Evolutionary conservation across 2,113 vertebrate genomes (phyloP).

Genomic region (Odontophorus gujanensis): DNA sequence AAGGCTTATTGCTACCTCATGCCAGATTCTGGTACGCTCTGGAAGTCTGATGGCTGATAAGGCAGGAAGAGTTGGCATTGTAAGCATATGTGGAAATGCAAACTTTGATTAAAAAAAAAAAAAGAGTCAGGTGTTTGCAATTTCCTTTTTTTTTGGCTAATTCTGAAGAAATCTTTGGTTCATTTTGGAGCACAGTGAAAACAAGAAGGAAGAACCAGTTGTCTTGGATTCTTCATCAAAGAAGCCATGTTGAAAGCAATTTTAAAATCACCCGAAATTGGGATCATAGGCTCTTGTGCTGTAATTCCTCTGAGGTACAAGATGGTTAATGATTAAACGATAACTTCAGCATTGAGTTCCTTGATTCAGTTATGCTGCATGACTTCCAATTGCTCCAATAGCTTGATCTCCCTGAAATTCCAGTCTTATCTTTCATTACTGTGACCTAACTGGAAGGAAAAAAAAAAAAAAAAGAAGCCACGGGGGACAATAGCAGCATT

Average conservation of each 20-base stretch:
- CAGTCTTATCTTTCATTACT: not conserved
- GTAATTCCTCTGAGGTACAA: not conserved
- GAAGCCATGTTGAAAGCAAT: not conserved
- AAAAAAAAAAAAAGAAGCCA: not conserved
- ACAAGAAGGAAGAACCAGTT: not conserved
- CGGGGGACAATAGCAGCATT: not conserved
- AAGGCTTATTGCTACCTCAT: not conserved
- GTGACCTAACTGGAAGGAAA: not conserved
- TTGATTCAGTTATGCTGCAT: not conserved
- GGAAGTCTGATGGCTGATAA: not conserved
- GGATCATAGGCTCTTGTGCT: not conserved
- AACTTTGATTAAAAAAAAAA: not conserved
- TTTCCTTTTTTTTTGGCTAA: not conserved
- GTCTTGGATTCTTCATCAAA: not conserved
- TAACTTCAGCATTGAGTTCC: conserved; percentile 31
- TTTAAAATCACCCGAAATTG: not conserved
- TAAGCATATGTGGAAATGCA: not conserved
- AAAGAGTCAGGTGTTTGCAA: not conserved
- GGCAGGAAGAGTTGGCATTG: not conserved
- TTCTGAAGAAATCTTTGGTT: not conserved
- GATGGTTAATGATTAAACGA: conserved; percentile 45
- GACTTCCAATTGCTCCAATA: not conserved
- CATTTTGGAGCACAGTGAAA: not conserved
- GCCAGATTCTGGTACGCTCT: not conserved
- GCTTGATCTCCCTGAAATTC: not conserved